Conservation (phyloP, 2,113 vertebrate genomes). For the Ranitomeya imitator region DNA sequence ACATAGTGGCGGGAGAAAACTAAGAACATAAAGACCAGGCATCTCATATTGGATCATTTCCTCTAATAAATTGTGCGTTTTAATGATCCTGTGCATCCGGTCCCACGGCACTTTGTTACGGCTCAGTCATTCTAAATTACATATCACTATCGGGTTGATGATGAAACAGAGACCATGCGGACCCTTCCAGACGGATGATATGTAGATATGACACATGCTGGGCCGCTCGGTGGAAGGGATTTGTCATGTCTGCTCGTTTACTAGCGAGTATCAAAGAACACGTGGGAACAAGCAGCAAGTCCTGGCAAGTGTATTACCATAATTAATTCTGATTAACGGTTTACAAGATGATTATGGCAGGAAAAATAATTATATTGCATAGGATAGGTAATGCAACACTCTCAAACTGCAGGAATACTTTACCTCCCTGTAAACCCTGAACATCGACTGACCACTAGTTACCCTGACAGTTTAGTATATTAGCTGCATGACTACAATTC, state of each 20-base stretch:
- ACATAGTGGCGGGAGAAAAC: no score
- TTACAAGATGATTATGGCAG: not conserved
- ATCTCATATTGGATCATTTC: no score
- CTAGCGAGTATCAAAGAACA: not conserved
- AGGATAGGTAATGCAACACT: not conserved
- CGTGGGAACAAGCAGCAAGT: not conserved
- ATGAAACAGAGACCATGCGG: not conserved
- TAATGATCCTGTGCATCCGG: not conserved
- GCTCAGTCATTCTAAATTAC: not conserved
- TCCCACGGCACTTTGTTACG: not conserved
- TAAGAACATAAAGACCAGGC: no score
- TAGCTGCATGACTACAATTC: not conserved
- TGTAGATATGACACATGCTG: not conserved
- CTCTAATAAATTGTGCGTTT: not conserved
- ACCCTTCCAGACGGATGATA: not conserved
- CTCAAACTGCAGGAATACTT: not conserved
- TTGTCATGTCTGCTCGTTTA: not conserved
- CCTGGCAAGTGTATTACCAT: not conserved
- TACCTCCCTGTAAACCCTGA: not conserved
- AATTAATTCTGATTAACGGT: not conserved
- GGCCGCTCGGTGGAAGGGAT: not conserved
- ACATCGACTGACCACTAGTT: not conserved
- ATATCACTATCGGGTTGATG: not conserved
- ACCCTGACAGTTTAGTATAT: not conserved
- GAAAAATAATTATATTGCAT: not conserved